phyloP scores from a whole-genome alignment of 2,888 invertebrate genomes.

The Tenthredo distinguenda region DNA sequence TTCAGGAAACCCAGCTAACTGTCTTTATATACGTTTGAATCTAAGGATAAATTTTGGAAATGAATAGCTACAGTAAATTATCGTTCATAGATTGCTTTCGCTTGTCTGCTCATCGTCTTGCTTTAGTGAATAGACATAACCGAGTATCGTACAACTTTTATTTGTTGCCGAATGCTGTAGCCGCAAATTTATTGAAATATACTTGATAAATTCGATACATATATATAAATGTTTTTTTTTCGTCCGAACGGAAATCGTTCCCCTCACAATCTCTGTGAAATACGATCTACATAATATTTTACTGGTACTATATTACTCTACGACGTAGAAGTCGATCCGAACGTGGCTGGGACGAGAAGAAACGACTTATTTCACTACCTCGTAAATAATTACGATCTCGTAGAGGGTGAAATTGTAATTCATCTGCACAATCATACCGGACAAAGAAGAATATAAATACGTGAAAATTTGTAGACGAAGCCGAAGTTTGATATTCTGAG shows the following conservation, averaged over 20 bases:
- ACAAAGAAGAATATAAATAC: neutral
- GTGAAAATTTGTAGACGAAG: neutral
- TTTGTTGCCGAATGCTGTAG: conserved; percentile 1
- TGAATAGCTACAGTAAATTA: neutral
- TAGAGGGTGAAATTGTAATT: neutral
- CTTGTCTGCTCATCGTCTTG: neutral
- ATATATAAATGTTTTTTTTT: neutral
- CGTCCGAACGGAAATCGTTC: neutral
- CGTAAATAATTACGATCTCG: neutral
- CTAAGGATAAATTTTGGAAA: neutral
- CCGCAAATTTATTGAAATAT: conserved; percentile 27
- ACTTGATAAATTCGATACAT: conserved; percentile 35
- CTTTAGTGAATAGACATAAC: neutral
- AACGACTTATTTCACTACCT: neutral
- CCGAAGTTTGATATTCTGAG: neutral
- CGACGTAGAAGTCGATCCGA: conserved; percentile 10
- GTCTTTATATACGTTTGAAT: neutral
- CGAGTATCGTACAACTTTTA: conserved; percentile 11
- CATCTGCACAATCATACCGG: neutral
- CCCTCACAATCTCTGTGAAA: conserved; percentile 22
- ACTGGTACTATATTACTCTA: conserved; percentile 5
- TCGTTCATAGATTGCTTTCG: neutral
- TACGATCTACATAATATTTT: conserved; percentile 43
- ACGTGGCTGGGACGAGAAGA: neutral
- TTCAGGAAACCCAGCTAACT: neutral